Conservation (phyloP, 2,797 vertebrate genomes). For the Sandelia bainsii region DNA sequence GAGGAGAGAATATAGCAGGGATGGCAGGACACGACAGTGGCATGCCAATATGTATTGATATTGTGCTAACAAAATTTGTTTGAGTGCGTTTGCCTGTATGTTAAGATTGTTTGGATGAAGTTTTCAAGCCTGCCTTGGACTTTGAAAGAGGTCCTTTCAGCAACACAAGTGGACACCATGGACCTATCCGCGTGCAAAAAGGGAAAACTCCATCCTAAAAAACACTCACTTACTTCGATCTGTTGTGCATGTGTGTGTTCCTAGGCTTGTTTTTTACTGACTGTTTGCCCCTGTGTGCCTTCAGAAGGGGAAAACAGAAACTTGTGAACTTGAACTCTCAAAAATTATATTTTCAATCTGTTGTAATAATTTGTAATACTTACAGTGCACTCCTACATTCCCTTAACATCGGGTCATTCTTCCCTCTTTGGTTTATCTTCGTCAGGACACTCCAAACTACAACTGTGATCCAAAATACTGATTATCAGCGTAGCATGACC, state of each 20-base stretch:
- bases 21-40: constrained; percentile 73
- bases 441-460: constrained; percentile 46
- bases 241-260: constrained; percentile 58
- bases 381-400: constrained; percentile 21
- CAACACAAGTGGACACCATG: constrained; percentile 37
- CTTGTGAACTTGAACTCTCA: constrained; percentile 46
- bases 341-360: constrained; percentile 46
- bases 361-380: constrained; percentile 67
- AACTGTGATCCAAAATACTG: constrained; percentile 40
- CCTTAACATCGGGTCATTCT: constrained; percentile 22
- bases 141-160: constrained; percentile 50
- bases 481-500: constrained; percentile 26
- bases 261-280: constrained; percentile 2
- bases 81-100: constrained; percentile 54
- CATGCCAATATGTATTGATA: constrained; percentile 78
- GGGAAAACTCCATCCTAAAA: constrained; percentile 20
- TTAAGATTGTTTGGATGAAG: constrained; percentile 46
- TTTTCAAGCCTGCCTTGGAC: constrained; percentile 66
- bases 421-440: constrained; percentile 29
- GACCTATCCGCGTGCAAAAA: constrained; percentile 76
- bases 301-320: constrained; percentile 1
- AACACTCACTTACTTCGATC: constrained; percentile 64
- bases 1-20: constrained; percentile 61
- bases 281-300: constrained; percentile 33
- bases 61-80: constrained; percentile 74